Evolutionary conservation across 2,888 invertebrate species (phyloP).

Genomic region (Meandrusa payeni): DNA sequence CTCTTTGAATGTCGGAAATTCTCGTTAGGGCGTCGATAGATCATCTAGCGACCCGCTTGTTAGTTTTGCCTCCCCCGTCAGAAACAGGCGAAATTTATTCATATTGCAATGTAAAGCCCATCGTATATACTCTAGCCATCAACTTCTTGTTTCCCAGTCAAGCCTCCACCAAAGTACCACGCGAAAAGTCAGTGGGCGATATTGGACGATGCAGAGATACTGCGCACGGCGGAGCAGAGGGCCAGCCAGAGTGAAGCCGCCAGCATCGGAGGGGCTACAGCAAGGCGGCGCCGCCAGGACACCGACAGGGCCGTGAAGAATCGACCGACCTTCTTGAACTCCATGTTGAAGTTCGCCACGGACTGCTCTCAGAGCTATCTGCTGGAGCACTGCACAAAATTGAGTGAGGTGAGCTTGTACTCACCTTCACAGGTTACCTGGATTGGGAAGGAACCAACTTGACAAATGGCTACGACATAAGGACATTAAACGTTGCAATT

Average conservation of each 20-base stretch:
- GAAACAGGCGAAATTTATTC: no score
- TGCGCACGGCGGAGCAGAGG: slow-evolving; percentile 36
- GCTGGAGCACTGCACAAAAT: slow-evolving; percentile 69
- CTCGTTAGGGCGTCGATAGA: no score
- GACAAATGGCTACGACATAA: no score
- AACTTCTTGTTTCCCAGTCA: slow-evolving; percentile 43
- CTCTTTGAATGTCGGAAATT: no score
- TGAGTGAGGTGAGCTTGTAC: slow-evolving; percentile 76
- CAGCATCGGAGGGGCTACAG: slow-evolving; percentile 22
- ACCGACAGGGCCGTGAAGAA: slow-evolving; percentile 49
- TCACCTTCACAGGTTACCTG: no score
- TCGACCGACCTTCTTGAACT: slow-evolving; percentile 54
- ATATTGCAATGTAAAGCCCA: no score
- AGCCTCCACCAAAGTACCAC: slow-evolving; percentile 52
- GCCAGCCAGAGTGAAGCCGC: no score
- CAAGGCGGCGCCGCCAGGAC: slow-evolving; percentile 31
- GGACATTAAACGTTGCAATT: no score
- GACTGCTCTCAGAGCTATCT: slow-evolving; percentile 72
- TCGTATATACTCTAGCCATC: no score
- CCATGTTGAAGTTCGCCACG: slow-evolving; percentile 67
- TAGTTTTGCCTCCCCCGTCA: no score
- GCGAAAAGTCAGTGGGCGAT: slow-evolving; percentile 60
- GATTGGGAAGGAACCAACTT: no score
- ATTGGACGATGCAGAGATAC: slow-evolving; percentile 47
- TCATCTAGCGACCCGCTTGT: no score